A percentile compares a stretch with the other conserved stretches of the same genome.
Conservation (phyloP, 2,113 vertebrate species). For the Chaenocephalus aceratus region DNA sequence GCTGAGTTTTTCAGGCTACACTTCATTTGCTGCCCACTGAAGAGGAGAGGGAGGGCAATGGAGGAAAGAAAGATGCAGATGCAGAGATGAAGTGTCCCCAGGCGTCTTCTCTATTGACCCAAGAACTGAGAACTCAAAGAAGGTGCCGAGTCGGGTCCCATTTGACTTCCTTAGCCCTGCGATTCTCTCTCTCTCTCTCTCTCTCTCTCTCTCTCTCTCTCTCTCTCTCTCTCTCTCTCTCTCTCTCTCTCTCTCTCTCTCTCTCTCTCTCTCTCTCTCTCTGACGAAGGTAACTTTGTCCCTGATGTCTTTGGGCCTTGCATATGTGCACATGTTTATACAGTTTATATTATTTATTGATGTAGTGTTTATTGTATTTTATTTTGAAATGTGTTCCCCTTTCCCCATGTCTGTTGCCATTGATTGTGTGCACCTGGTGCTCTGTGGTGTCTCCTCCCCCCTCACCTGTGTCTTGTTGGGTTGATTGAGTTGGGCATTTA, state of each 20-base stretch:
- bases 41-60: constrained; percentile 32
- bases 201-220: neutral
- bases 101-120: constrained; percentile 55
- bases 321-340: too few relatives aligned
- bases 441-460: too few relatives aligned
- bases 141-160: constrained; percentile 38
- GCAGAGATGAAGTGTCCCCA: constrained; percentile 18
- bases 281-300: too few relatives aligned
- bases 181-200: constrained; percentile 9
- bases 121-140: constrained; percentile 45
- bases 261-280: neutral
- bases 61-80: constrained; percentile 36
- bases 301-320: too few relatives aligned
- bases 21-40: constrained; percentile 52
- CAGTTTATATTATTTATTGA: too few relatives aligned
- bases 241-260: neutral
- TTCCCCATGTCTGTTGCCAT: too few relatives aligned
- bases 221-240: neutral
- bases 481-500: too few relatives aligned
- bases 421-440: too few relatives aligned
- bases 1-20: constrained; percentile 34
- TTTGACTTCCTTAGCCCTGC: constrained; percentile 37
- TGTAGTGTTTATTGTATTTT: too few relatives aligned
- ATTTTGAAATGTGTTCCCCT: too few relatives aligned
- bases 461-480: too few relatives aligned